Evolutionary conservation across 2,113 vertebrate genomes (phyloP).

Genomic region (Bubo bubo): DNA sequence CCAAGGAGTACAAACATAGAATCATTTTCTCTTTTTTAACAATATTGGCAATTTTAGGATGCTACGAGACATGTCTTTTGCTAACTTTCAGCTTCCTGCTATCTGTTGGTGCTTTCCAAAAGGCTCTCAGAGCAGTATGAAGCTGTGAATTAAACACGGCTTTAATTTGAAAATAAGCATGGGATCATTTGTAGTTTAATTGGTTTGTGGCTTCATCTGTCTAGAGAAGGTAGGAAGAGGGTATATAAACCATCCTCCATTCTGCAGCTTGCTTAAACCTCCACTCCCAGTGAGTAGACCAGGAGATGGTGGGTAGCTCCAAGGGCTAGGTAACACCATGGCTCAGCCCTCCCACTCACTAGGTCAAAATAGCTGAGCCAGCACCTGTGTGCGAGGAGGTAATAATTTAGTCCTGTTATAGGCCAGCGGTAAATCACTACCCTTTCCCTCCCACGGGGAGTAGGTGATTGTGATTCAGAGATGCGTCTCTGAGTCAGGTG

Average conservation of each 20-base stretch:
- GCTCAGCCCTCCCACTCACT: background rate
- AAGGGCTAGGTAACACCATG: conserved; percentile 22
- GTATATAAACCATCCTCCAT: background rate
- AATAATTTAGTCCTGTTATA: background rate
- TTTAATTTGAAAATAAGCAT: background rate
- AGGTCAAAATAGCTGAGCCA: conserved; percentile 40
- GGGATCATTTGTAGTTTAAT: background rate
- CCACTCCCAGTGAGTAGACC: background rate
- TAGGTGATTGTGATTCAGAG: conserved; percentile 56
- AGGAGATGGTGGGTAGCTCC: conserved; percentile 15
- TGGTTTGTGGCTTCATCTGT: background rate
- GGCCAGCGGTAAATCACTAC: background rate
- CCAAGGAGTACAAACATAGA: background rate
- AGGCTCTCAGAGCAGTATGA: background rate
- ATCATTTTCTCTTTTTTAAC: background rate
- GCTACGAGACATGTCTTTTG: background rate
- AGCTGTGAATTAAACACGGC: background rate
- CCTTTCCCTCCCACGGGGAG: conserved; percentile 34
- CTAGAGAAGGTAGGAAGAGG: background rate
- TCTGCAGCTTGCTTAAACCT: background rate
- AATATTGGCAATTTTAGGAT: background rate
- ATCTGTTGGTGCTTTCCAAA: background rate
- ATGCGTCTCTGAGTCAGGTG: conserved; percentile 46
- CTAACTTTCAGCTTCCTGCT: background rate
- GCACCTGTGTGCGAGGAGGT: background rate